These are phyloP conservation scores for Diabrotica virgifera DNA, from an alignment of 1,140 invertebrate species.

Conservation along the genomic window DNA sequence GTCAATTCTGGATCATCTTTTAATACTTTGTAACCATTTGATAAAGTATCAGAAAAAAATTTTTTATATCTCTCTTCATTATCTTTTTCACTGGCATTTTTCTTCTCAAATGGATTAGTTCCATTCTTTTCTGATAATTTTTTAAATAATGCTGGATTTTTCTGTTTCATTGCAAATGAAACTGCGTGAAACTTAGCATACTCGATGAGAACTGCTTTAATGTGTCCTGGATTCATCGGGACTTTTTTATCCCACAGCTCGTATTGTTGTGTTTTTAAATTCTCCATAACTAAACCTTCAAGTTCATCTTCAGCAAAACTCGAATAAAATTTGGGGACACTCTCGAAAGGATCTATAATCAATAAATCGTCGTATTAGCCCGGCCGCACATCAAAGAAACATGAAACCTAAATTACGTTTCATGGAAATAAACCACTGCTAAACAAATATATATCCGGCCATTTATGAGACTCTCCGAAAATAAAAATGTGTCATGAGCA, in stretches of 20 bases:
- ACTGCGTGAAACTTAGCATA: slow-evolving; percentile 57
- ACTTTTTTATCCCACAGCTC: slow-evolving; percentile 50
- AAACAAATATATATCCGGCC: too few relatives aligned
- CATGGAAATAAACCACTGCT: too few relatives aligned
- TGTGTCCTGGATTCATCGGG: slow-evolving; percentile 49
- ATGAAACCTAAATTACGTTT: too few relatives aligned
- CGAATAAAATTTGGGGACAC: slow-evolving; percentile 45
- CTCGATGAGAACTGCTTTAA: slow-evolving; percentile 49
- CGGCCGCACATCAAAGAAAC: too few relatives aligned
- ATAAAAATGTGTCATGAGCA: too few relatives aligned
- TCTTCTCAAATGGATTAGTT: not conserved
- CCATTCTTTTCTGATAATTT: slow-evolving; percentile 29
- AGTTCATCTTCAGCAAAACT: slow-evolving; percentile 42
- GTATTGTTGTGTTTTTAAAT: not conserved
- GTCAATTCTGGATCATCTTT: not conserved
- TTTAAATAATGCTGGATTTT: slow-evolving; percentile 42
- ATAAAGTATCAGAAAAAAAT: not conserved
- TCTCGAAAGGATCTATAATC: slow-evolving; percentile 5
- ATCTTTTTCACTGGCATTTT: not conserved
- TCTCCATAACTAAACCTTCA: slow-evolving; percentile 40
- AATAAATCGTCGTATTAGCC: too few relatives aligned
- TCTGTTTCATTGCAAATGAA: slow-evolving; percentile 51
- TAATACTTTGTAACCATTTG: slow-evolving; percentile 5
- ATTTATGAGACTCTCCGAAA: too few relatives aligned
- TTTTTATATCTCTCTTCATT: not conserved